Base-by-base conservation (phyloP, 2,113 vertebrate genomes). In the Misgurnus anguillicaudatus region DNA sequence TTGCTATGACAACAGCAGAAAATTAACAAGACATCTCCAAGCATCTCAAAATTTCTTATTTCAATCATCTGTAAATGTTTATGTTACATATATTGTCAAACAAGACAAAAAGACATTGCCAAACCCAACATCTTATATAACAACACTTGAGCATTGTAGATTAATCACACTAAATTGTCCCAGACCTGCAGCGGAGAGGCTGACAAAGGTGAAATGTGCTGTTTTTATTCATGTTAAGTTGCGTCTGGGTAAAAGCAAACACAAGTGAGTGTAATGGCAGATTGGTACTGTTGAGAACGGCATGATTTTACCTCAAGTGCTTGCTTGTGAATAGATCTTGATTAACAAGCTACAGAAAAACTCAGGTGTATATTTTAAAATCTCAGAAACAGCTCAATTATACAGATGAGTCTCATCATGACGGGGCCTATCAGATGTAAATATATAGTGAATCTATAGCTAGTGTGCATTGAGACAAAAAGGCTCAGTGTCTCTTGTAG, bases 1-100 rank as follows among this genome's bases (percentile, higher is more conserved):
- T 83, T 66, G 48, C 72, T 72, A 83, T 80, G 82, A 71, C 71
- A 80, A 83, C 77, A 42, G 38, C n/a, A 63, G 16, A 75, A 48
- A 48, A 24, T 45, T 53, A 17, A 6, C 24, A 69, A 69, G 45
- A 11, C 9, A 3, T 11, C 16, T 31, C 8, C 4, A 39, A 55
- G 66, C 45, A 9, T 69, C 14, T 36, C 21, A 36, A 4, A 36
- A 17, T 51, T 6, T n/a, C n/a, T n/a, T n/a, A n/a, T n/a, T n/a
- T n/a, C n/a, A n/a, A n/a, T n/a, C n/a, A n/a, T 36, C 21, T 24
- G 19, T 42, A 4, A 16, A 24, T 14, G 21, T 47, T 48, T 42
- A 68, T 31, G 24, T 31, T 31, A 31, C 24, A 31, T 31, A 31
- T 31, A 31, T 31, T 31, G 24, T 31, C 24, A 3, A 31, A 31